Conservation (phyloP, 1,140 invertebrate genomes). For the Drosophila yakuba region DNA sequence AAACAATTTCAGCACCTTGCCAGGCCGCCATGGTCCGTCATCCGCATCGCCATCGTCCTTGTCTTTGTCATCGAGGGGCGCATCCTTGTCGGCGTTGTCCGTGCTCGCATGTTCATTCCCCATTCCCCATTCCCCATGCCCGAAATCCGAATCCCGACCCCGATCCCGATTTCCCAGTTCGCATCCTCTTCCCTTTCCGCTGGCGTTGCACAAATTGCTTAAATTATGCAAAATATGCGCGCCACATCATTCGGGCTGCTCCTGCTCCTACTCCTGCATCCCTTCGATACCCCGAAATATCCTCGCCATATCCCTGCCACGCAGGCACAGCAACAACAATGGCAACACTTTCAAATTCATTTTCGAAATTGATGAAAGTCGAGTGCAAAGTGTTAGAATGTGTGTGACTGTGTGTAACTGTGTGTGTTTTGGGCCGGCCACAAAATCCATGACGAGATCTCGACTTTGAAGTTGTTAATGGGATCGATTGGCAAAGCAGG, state of each 20-base stretch:
- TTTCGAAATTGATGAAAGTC: constrained; percentile 79
- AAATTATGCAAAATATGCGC: constrained; percentile 83
- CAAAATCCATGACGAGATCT: constrained; percentile 61
- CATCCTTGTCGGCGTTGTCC: constrained; percentile 18
- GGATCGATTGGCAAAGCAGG: constrained; percentile 56
- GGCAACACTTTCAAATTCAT: constrained; percentile 79
- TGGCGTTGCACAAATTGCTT: constrained; percentile 79
- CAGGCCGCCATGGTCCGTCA: constrained; percentile 20
- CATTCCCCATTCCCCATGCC: background rate
- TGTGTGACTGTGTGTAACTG: constrained; percentile 6
- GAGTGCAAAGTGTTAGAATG: constrained; percentile 26
- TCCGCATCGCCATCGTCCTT: constrained; percentile 22
- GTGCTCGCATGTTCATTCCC: constrained; percentile 32
- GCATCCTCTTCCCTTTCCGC: constrained; percentile 39
- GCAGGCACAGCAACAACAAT: constrained; percentile 44
- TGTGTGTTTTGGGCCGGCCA: constrained; percentile 4
- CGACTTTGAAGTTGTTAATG: constrained; percentile 73
- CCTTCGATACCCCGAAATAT: constrained; percentile 10
- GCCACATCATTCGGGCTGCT: constrained; percentile 58
- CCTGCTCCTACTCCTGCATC: constrained; percentile 7
- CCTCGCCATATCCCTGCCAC: background rate
- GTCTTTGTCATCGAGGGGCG: constrained; percentile 38
- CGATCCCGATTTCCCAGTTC: constrained; percentile 12
- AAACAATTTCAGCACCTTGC: constrained; percentile 51
- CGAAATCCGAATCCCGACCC: constrained; percentile 8